A percentile compares a stretch with the other conserved stretches of the same genome.
Evolutionary conservation across 2,797 vertebrate genomes (phyloP).

Genomic region (Champsocephalus esox): DNA sequence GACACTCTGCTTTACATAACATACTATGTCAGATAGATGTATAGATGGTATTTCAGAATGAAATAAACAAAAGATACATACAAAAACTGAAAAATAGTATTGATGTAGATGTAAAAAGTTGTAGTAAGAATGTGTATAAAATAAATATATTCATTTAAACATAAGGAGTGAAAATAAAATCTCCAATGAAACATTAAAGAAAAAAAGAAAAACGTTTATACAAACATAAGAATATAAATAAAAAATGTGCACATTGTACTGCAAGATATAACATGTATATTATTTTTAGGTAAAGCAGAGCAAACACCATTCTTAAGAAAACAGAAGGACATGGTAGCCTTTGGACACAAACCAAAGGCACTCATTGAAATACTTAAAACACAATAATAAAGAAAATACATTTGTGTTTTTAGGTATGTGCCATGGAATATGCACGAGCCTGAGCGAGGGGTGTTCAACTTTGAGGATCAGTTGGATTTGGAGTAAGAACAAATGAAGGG

Average conservation of each 20-base stretch:
- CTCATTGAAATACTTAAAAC: neutral
- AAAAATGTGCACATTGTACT: too few relatives aligned
- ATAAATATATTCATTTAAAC: too few relatives aligned
- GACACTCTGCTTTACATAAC: neutral
- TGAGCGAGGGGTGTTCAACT: constrained; percentile 88
- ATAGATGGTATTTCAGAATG: neutral
- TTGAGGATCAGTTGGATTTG: constrained; percentile 88
- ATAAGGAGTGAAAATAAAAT: too few relatives aligned
- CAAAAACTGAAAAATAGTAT: too few relatives aligned
- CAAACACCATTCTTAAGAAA: neutral
- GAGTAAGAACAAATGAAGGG: constrained; percentile 57
- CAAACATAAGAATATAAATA: too few relatives aligned
- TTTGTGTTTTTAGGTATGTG: constrained; percentile 87
- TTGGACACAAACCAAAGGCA: neutral
- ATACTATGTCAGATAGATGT: neutral
- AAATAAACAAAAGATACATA: too few relatives aligned
- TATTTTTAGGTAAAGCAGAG: neutral
- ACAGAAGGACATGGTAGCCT: neutral
- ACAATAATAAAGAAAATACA: neutral
- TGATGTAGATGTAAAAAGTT: too few relatives aligned
- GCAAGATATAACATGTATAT: too few relatives aligned
- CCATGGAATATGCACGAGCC: constrained; percentile 94
- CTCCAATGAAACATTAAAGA: too few relatives aligned
- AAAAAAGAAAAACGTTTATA: too few relatives aligned
- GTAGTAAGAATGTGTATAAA: too few relatives aligned